Evolutionary conservation across 2,113 vertebrate species (phyloP), one percentile per base, ranked within the genome.

Genomic region (Xiphias gladius): DNA sequence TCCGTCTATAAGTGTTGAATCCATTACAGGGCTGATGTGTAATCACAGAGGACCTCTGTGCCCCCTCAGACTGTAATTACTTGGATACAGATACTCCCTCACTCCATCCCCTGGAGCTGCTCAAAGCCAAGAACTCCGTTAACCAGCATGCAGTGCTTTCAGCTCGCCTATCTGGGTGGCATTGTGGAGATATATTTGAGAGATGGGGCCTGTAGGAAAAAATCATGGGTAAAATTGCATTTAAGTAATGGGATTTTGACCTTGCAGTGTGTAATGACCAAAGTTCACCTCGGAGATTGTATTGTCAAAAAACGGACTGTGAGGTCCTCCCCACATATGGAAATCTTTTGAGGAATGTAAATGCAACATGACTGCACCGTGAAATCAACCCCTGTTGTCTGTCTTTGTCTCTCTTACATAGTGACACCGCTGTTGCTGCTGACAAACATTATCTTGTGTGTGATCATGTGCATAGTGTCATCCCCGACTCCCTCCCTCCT

Each of bases 1-100:
- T 71, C 89, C 84, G 62, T 95, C 92, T 94, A 85, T 94, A 94
- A 95, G 92, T 95, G 95, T 94, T 94, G 94, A 96, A 95, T 96
- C 94, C 93, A 95, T 95, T 96, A 95, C 94, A 79, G 90, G 82
- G 82, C 93, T 95, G 94, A 95, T 96, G 93, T 95, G 95, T 96
- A 96, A 96, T 96, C 95, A 95, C 94, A 86, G 91, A 92, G 88
- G 91, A 93, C 94, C 95, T 89, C 91, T 80, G 89, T 88, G 93
- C 91, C 92, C 92, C 89, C 92, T 93, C 89, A 90, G 91, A 94
- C 91, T 89, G 92, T 95, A 94, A 95, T 95, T 96, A 95, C 94
- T 93, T 92, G 89, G 90, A 94, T 94, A 94, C 90, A 91, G 94
- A 94, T 90, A 92, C 93, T 92, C 88, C 86, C 89, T 91, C 89